These are phyloP conservation scores for Clepsis dumicolana DNA, from an alignment of 2,888 invertebrate genomes.

Conservation along the genomic window DNA sequence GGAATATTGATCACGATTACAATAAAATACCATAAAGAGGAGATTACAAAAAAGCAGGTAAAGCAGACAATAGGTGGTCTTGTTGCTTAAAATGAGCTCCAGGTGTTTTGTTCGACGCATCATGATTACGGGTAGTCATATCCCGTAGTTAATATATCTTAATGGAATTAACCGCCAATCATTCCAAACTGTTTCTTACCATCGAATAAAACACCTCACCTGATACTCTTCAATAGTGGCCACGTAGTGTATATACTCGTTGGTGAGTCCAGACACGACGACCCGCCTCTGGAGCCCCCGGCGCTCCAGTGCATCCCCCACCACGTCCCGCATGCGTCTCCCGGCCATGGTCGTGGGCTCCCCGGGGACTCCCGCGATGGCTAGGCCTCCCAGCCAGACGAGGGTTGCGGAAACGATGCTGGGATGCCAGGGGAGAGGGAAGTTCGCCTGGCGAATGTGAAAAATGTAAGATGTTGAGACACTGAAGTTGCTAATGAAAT, in stretches of 20 bases:
- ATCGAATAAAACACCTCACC: slow-evolving; percentile 76
- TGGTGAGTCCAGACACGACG: slow-evolving; percentile 91
- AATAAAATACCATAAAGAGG: no score
- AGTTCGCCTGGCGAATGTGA: slow-evolving; percentile 67
- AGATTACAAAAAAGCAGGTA: no score
- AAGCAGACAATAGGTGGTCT: no score
- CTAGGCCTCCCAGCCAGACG: slow-evolving; percentile 89
- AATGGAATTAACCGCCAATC: no score
- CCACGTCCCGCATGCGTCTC: slow-evolving; percentile 85
- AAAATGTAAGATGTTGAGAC: no score
- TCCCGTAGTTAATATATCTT: no score
- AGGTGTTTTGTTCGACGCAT: no score
- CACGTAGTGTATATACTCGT: slow-evolving; percentile 93
- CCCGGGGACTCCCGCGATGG: slow-evolving; percentile 91
- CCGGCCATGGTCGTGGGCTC: slow-evolving; percentile 97
- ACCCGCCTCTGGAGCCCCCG: slow-evolving; percentile 79
- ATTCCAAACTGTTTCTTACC: no score
- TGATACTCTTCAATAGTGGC: slow-evolving; percentile 93
- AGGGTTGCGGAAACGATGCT: slow-evolving; percentile 90
- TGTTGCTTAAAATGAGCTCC: no score
- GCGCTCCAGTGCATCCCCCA: slow-evolving; percentile 71
- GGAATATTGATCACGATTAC: no score
- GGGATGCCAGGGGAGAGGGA: slow-evolving; percentile 94
- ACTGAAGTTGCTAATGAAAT: no score
- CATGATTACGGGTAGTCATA: no score